Base-by-base conservation (phyloP, 2,888 invertebrate species). In the Tetrapedia diversipes region DNA sequence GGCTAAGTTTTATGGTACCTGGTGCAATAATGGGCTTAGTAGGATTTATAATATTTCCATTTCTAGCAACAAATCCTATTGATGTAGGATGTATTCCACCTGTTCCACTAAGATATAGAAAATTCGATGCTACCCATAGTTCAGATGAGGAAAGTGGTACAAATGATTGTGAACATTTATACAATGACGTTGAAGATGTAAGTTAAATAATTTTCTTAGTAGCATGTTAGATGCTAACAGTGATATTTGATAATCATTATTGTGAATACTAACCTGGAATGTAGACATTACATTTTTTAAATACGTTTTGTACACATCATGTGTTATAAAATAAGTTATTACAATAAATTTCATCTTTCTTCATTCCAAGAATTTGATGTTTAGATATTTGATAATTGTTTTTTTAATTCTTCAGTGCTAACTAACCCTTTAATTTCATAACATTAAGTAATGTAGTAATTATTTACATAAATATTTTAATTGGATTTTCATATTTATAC, bases 1-100 rank as follows among this genome's bases (percentile, higher is more conserved):
- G 97, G 0, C 92, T 97, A 61, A 98, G 98, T 37, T 99, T 99
- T 92, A 95, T 98, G 57, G 95, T 98, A 82, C 99, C 99, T 7
- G 98, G 97, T 22, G 92, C 96, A 57, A 95, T 97, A 82, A 98
- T 98, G 92, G 95, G 94, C 1, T 84, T 92, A 0, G 92, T 94
- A 27, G 97, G 96, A 1, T 94, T 96, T 76, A 70, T 97, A 0
- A 93, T 97, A 59, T 98, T 97, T 92, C 92, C 98, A 73, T 96
- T 98, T 88, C 92, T 98, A 39, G 95, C 96, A 1, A 96, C 97
- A n/a, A 95, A 95, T 86, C 98, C 98, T 0, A 92, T 93, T 65
- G 94, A 95, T 83, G 96, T 97, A 57, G 96, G 96, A 0, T 93
- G 95, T 67, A 83, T 90, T 8, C 86, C 92, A 11, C 92, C 93